A percentile compares a stretch with the other conserved stretches of the same genome.
Evolutionary conservation across 2,797 vertebrate genomes (phyloP).

Genomic region (Naso thynnoides): DNA sequence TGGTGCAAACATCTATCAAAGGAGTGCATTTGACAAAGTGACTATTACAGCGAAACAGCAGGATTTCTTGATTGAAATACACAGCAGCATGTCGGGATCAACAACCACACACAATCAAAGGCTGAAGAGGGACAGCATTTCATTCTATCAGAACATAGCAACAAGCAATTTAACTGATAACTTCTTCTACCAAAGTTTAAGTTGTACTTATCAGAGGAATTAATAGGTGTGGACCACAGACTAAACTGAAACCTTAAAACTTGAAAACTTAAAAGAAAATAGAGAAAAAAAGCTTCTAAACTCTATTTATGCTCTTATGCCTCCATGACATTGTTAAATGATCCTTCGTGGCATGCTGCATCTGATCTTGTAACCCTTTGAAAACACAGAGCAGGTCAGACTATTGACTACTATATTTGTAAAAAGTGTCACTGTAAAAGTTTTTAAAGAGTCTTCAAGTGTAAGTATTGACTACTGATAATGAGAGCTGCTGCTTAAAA

Average conservation of each 20-base stretch:
- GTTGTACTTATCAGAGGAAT: slow-evolving; percentile 18
- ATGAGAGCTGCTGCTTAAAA: slow-evolving; percentile 9
- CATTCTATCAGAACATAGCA: neutral
- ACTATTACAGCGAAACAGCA: neutral
- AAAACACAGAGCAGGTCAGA: neutral
- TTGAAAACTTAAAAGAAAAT: too few relatives aligned
- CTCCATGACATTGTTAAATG: too few relatives aligned
- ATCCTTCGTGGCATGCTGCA: too few relatives aligned
- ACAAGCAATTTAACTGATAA: slow-evolving; percentile 2
- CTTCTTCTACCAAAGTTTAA: slow-evolving; percentile 12
- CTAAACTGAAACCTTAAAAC: neutral
- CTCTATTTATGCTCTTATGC: too few relatives aligned
- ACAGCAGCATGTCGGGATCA: too few relatives aligned
- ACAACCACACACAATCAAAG: too few relatives aligned
- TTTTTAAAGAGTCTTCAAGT: neutral
- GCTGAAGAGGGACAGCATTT: neutral
- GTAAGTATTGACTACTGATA: neutral
- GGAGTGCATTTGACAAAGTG: neutral
- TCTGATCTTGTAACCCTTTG: too few relatives aligned
- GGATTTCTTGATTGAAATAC: neutral
- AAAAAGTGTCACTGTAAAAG: neutral
- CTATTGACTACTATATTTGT: neutral
- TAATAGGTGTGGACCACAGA: neutral
- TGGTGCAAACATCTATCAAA: neutral
- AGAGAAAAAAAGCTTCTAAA: too few relatives aligned